Percentiles rank a stretch among this genome's conserved stretches.
phyloP scores from a whole-genome alignment of 2,113 vertebrate species.

The Rattus rattus region DNA sequence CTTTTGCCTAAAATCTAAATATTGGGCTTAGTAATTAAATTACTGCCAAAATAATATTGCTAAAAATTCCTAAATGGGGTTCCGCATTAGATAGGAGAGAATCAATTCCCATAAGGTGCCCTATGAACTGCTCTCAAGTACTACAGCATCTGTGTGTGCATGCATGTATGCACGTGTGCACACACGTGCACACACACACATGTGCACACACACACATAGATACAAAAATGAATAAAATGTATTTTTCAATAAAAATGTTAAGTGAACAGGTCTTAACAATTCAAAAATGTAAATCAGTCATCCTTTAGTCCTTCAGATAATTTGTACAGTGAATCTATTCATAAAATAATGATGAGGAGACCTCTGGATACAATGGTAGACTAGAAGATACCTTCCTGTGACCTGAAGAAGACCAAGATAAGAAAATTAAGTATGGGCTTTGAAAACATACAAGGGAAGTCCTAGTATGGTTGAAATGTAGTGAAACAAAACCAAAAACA shows the following conservation, averaged over 20 bases:
- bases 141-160: not conserved
- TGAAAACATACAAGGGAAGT: not conserved
- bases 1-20: constrained; percentile 15
- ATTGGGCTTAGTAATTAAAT: constrained; percentile 13
- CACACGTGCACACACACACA: not conserved
- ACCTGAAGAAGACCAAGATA: too few relatives aligned
- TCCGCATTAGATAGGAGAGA: not conserved
- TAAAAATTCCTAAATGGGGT: not conserved
- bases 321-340: not conserved
- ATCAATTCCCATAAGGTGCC: not conserved
- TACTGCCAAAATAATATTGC: constrained; percentile 5
- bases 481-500: not conserved
- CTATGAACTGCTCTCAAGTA: not conserved
- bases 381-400: not conserved
- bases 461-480: not conserved
- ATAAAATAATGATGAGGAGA: not conserved
- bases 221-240: not conserved
- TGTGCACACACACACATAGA: not conserved
- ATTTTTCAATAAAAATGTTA: not conserved
- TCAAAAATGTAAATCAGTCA: constrained; percentile 20
- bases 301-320: constrained; percentile 9
- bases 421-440: not conserved
- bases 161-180: not conserved
- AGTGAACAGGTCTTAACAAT: not conserved
- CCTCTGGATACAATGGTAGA: not conserved